These are phyloP conservation scores for Pagetopsis macropterus DNA, from an alignment of 2,797 vertebrate genomes.

Conservation along the genomic window DNA sequence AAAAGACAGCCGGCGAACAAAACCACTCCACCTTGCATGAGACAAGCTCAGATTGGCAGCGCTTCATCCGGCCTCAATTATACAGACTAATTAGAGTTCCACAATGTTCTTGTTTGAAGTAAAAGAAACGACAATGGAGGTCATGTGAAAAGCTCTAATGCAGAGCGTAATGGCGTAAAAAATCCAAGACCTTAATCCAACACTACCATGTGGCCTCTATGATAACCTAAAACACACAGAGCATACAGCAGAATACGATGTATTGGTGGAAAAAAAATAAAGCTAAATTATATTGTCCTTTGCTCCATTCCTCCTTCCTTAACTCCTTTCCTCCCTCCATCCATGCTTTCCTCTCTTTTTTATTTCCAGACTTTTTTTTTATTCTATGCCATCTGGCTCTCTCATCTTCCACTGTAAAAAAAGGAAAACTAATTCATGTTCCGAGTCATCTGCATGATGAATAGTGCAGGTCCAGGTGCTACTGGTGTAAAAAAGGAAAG, in stretches of 20 bases:
- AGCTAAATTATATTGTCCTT: conserved; percentile 57
- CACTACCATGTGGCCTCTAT: conserved; percentile 77
- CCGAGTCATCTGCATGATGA: conserved; percentile 96
- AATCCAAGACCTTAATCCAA: conserved; percentile 83
- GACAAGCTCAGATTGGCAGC: conserved; percentile 79
- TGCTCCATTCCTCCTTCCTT: conserved; percentile 38
- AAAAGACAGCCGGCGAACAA: conserved; percentile 80
- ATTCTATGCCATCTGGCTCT: conserved; percentile 87
- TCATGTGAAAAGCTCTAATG: conserved; percentile 84
- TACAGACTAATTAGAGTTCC: conserved; percentile 87
- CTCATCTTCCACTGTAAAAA: conserved; percentile 84
- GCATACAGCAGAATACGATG: conserved; percentile 57
- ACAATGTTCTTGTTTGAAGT: conserved; percentile 87
- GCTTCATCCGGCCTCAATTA: conserved; percentile 86
- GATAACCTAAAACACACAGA: conserved; percentile 75
- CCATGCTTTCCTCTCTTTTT: conserved; percentile 60
- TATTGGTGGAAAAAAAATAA: conserved; percentile 3
- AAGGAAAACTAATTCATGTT: conserved; percentile 87
- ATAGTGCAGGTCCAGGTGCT: conserved; percentile 97
- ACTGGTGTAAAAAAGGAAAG: conserved; percentile 83
- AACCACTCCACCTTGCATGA: conserved; percentile 84
- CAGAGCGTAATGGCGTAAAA: conserved; percentile 80
- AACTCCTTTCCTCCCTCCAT: conserved; percentile 54
- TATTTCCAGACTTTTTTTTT: conserved; percentile 69
- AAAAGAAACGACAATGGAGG: conserved; percentile 85